Evolutionary conservation across 2,797 vertebrate species (phyloP), one percentile per base, ranked within the genome.

Genomic region (Myotis vivesi): DNA sequence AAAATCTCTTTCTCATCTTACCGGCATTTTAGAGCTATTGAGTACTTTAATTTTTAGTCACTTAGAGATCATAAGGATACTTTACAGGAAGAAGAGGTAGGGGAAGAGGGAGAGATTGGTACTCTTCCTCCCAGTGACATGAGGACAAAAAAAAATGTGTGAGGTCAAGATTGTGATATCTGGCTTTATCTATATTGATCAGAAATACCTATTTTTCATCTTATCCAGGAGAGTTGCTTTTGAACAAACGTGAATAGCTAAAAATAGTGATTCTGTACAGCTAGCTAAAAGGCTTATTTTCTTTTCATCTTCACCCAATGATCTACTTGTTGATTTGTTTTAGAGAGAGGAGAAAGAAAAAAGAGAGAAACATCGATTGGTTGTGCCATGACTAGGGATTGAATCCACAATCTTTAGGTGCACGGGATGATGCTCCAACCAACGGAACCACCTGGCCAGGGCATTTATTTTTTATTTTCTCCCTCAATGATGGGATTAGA

Each of bases 1-100:
- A 90, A 91, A 90, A 75, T 62, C 53, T 89, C 59, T 79, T 62
- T 82, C 57, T 96, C 89, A 95, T 95, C 86, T 46, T 66, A 88
- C 68, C 53, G 81, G 94, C 76, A 89, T 79, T 94, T 91, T 86
- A 77, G 36, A 84, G 38, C 79, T 82, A 55, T 87, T 88, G 77
- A 57, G 33, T 87, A 62, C 38, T 83, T 76, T 53, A 57, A n/a
- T 89, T 94, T 73, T 75, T 75, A 93, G 57, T 92, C 84, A 87
- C 88, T 80, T 91, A 73, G 46, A 96, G 94, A 92, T 69, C 51
- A 53, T 82, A 55, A 69, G 71, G 38, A 53, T 55, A 33, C 22
- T 87, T 83, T 73, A 82, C 7, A 66, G 68, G 44, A 59, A 64
- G 73, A 87, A 87, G 72, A 55, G 33, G 8, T 72, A 0, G 16